These are phyloP conservation scores for Steinernema khuongi DNA, from an alignment of 1,140 invertebrate species.

Conservation along the genomic window DNA sequence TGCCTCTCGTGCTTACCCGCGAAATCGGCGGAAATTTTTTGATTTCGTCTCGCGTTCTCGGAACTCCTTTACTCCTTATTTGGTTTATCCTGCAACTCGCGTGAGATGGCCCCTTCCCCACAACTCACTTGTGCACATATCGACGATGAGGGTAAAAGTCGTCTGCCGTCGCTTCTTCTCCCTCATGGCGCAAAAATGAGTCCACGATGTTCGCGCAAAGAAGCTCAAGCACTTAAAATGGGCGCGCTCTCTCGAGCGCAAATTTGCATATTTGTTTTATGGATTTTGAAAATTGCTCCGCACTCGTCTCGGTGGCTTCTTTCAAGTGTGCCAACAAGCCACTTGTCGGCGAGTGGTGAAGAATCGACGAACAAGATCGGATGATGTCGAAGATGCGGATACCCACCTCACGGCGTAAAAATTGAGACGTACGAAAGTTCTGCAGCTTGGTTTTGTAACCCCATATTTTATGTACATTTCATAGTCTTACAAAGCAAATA, in stretches of 20 bases:
- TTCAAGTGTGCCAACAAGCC: slow-evolving; percentile 15
- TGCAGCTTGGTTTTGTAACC: no score
- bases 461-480: no score
- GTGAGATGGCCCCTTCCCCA: no score
- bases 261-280: slow-evolving; percentile 17
- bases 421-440: no score
- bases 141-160: background rate
- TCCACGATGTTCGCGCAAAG: slow-evolving; percentile 1
- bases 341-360: no score
- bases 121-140: no score
- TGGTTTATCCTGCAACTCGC: background rate
- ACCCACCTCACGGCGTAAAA: no score
- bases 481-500: no score
- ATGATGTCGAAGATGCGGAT: no score
- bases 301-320: slow-evolving; percentile 12
- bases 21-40: background rate
- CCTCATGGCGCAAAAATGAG: background rate
- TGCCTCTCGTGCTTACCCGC: background rate
- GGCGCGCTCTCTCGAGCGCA: slow-evolving; percentile 1
- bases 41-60: background rate
- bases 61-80: background rate
- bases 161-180: no score
- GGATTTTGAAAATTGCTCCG: slow-evolving; percentile 2
- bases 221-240: slow-evolving; percentile 14
- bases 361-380: no score